Base-by-base conservation (phyloP, 2,888 invertebrate species). In the Melinopterus prodromus region DNA sequence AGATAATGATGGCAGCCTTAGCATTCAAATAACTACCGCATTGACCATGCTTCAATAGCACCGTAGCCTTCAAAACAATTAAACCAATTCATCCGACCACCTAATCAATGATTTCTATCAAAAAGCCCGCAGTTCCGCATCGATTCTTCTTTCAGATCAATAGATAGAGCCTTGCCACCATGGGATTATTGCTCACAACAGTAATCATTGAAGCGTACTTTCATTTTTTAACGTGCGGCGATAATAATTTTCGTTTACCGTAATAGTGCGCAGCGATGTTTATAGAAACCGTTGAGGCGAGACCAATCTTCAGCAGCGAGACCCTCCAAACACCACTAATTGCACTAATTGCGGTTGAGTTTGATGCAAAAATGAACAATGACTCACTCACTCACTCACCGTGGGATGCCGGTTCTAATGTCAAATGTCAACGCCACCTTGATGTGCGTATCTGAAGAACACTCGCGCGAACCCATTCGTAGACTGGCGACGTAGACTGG, bases 101-200 rank as follows among this genome's bases (percentile, higher is more conserved):
- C 7, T 53, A 53, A 53, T 53, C 53, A 53, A 53, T 53, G 53
- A 53, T 12, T 53, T 53, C 53, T 12, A 53, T 53, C 53, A 53
- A 53, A 53, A 53, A 53, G 53, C 53, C 53, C 53, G 53, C 53
- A 53, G 53, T 53, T 53, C 53, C 53, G 53, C 53, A 53, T 53
- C 53, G 53, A 53, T 53, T 53, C 53, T 12, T 7, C 53, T 53
- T 6, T 2, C 53, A 53, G 53, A 53, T 53, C 53, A 53, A 53
- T 53, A 53, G 53, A 53, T 53, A 53, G 12, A 53, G 7, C 53
- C 53, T 53, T 53, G 12, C 9, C 5, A 53, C 12, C 53, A 53
- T 53, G 53, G 53, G 53, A 53, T 53, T 12, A 53, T 12, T 53
- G 53, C 3, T 53, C 53, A 53, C 53, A 53, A 53, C 53, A 53